phyloP scores from a whole-genome alignment of 2,113 vertebrate species.

The Hucho hucho region DNA sequence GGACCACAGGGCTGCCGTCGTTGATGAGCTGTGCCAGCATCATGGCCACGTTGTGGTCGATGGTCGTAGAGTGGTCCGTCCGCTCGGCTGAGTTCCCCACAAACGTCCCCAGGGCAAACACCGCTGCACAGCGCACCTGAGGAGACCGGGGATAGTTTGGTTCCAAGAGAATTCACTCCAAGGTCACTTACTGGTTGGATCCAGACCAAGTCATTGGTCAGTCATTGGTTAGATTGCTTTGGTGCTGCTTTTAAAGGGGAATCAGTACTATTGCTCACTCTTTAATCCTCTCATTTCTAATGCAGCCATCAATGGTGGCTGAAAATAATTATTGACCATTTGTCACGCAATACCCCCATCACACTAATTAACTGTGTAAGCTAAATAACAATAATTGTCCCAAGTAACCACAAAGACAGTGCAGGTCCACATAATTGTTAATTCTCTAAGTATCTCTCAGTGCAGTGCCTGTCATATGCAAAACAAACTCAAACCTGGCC shows the following conservation, averaged over 20 bases:
- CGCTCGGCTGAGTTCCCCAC: slow-evolving; percentile 94
- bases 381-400: no score
- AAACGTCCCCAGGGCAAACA: slow-evolving; percentile 94
- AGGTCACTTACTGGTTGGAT: neutral
- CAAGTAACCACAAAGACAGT: no score
- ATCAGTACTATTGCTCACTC: neutral
- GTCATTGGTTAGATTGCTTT: neutral
- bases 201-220: neutral
- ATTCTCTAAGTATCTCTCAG: neutral
- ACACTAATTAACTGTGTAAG: no score
- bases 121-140: slow-evolving; percentile 92
- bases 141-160: neutral
- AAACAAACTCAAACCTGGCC: neutral
- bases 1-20: slow-evolving; percentile 92
- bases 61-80: slow-evolving; percentile 97
- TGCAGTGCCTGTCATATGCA: neutral
- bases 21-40: slow-evolving; percentile 97
- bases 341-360: no score
- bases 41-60: slow-evolving; percentile 98
- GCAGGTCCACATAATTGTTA: neutral
- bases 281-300: neutral
- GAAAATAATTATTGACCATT: no score
- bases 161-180: neutral
- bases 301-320: no score
- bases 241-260: neutral